Evolutionary conservation across 2,888 invertebrate genomes (phyloP).

Genomic region (Colletes collaris): DNA sequence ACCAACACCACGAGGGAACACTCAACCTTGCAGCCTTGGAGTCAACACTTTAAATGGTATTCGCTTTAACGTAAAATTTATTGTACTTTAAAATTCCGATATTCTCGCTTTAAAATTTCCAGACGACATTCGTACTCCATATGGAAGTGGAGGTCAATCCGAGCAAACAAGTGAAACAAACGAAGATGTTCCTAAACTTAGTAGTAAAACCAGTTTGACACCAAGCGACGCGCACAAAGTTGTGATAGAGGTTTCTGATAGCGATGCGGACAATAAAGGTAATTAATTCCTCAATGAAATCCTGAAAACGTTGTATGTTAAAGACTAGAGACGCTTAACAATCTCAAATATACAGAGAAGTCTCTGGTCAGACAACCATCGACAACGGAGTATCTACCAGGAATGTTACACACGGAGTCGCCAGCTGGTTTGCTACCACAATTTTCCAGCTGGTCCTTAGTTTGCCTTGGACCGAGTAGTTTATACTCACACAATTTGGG

Average conservation of each 20-base stretch:
- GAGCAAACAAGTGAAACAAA: constrained; percentile 76
- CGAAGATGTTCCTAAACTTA: constrained; percentile 75
- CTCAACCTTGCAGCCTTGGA: constrained; percentile 82
- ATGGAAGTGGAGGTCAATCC: constrained; percentile 80
- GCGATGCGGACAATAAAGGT: constrained; percentile 82
- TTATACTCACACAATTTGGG: constrained; percentile 95
- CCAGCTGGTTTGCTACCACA: constrained; percentile 91
- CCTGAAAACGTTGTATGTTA: background rate
- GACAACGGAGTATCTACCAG: constrained; percentile 95
- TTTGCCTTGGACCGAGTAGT: constrained; percentile 95
- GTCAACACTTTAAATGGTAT: constrained; percentile 78
- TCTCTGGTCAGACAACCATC: constrained; percentile 88
- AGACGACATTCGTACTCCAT: constrained; percentile 78
- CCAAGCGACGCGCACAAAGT: constrained; percentile 82
- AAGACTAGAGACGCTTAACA: background rate
- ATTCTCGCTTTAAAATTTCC: background rate
- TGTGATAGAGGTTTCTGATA: constrained; percentile 82
- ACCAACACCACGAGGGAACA: constrained; percentile 80
- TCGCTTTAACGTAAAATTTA: background rate
- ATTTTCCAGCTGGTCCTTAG: constrained; percentile 95
- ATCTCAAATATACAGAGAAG: constrained; percentile 83
- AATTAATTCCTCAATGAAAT: constrained; percentile 1
- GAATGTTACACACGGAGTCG: constrained; percentile 93
- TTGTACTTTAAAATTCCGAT: background rate
- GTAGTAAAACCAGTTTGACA: constrained; percentile 77